Evolutionary conservation across 2,113 vertebrate genomes (phyloP).

Genomic region (Nematolebias whitei): DNA sequence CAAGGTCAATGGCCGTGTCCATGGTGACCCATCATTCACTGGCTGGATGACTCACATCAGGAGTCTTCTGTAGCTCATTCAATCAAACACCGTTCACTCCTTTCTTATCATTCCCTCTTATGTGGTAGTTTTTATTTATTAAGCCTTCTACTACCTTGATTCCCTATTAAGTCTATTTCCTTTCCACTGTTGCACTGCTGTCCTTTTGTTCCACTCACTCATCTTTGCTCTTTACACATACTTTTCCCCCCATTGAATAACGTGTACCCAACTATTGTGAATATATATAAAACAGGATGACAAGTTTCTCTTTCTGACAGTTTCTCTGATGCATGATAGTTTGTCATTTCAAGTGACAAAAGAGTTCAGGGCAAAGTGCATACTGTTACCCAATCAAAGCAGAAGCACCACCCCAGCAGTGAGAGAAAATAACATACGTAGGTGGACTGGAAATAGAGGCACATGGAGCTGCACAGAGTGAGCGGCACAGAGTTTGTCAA

Average conservation of each 20-base stretch:
- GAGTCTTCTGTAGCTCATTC: constrained; percentile 45
- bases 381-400: constrained; percentile 52
- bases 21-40: constrained; percentile 67
- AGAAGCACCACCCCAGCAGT: constrained; percentile 39
- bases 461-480: constrained; percentile 5
- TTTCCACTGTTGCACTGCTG: constrained; percentile 19
- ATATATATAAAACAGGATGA: neutral
- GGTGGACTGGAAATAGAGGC: constrained; percentile 19
- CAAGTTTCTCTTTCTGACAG: constrained; percentile 16
- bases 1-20: constrained; percentile 69
- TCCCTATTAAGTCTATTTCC: constrained; percentile 17
- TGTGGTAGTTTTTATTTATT: constrained; percentile 12
- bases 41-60: constrained; percentile 63
- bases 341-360: constrained; percentile 49
- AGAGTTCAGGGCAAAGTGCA: constrained; percentile 43
- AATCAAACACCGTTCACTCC: constrained; percentile 24
- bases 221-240: constrained; percentile 20
- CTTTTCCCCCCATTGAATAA: too few relatives aligned
- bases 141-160: constrained; percentile 9
- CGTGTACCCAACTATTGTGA: neutral
- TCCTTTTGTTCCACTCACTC: constrained; percentile 27
- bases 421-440: constrained; percentile 38
- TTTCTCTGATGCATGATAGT: constrained; percentile 33
- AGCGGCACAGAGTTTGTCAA: constrained; percentile 27
- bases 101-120: constrained; percentile 22